A percentile compares a stretch with the other conserved stretches of the same genome.
These are phyloP conservation scores for Trichogramma dendrolimi DNA, from an alignment of 2,888 invertebrate species.

Conservation along the genomic window DNA sequence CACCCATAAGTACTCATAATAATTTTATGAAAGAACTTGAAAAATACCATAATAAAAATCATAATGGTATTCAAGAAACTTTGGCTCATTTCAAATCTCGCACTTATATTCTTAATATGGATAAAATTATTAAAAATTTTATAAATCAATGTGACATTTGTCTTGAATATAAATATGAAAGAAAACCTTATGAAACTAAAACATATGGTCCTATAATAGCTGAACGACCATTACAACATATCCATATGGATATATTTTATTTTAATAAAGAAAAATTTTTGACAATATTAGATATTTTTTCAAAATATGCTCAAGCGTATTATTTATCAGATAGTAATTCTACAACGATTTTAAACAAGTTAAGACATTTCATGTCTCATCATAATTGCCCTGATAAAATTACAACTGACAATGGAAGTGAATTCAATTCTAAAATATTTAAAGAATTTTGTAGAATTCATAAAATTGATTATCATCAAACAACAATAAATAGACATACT, in stretches of 20 bases:
- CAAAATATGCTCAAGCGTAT: background rate
- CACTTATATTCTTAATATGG: no score
- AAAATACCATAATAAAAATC: no score
- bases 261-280: slow-evolving; percentile 4
- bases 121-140: no score
- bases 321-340: no score
- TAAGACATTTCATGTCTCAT: no score
- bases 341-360: no score
- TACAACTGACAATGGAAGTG: background rate
- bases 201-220: slow-evolving; percentile 2
- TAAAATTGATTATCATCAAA: background rate
- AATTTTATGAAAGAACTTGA: slow-evolving; percentile 1
- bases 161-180: slow-evolving; percentile 1
- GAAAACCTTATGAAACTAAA: background rate
- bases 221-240: background rate
- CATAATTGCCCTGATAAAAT: background rate
- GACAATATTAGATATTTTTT: background rate
- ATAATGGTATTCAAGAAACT: no score
- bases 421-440: background rate
- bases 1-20: background rate
- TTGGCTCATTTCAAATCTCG: no score
- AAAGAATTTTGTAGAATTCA: slow-evolving; percentile 1
- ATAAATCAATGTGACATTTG: no score
- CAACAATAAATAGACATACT: background rate
- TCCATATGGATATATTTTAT: background rate